Conservation (phyloP, 1,140 invertebrate species). For the Drosophila paulistorum region DNA sequence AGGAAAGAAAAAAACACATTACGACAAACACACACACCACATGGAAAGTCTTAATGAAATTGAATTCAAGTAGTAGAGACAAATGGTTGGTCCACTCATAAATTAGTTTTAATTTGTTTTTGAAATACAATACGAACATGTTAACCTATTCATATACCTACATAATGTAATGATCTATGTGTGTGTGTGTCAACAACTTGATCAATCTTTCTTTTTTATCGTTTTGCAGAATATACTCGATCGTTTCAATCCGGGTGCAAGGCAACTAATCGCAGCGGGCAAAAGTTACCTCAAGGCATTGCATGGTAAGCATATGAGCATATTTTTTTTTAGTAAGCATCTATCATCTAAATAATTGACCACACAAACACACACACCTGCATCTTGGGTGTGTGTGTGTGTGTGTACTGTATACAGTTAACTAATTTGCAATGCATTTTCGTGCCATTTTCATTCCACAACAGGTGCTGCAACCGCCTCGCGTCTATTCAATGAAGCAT, state of each 20-base stretch:
- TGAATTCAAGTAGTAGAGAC: conserved; percentile 40
- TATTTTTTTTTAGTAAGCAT: conserved; percentile 2
- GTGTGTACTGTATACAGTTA: conserved; percentile 52
- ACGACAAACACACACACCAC: conserved; percentile 31
- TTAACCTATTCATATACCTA: background rate
- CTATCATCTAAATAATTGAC: conserved; percentile 9
- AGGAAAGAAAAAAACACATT: conserved; percentile 40
- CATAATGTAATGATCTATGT: conserved; percentile 12
- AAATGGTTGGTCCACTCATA: conserved; percentile 40
- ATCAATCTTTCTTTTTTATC: conserved; percentile 33
- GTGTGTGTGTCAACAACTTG: conserved; percentile 10
- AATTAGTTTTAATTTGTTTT: conserved; percentile 60
- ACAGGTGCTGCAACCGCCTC: conserved; percentile 94
- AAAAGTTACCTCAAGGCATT: conserved; percentile 96
- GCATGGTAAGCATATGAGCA: conserved; percentile 89
- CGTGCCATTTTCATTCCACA: conserved; percentile 46
- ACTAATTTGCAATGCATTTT: conserved; percentile 74
- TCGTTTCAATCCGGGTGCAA: conserved; percentile 95
- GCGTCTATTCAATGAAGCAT: conserved; percentile 92
- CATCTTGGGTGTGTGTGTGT: conserved; percentile 15
- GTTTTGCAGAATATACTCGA: conserved; percentile 94
- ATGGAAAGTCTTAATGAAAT: conserved; percentile 47
- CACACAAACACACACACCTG: conserved; percentile 9
- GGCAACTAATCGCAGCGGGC: conserved; percentile 95
- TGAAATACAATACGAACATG: background rate